Conservation (phyloP, 1,140 invertebrate genomes). For the Pachypsylla venusta region DNA sequence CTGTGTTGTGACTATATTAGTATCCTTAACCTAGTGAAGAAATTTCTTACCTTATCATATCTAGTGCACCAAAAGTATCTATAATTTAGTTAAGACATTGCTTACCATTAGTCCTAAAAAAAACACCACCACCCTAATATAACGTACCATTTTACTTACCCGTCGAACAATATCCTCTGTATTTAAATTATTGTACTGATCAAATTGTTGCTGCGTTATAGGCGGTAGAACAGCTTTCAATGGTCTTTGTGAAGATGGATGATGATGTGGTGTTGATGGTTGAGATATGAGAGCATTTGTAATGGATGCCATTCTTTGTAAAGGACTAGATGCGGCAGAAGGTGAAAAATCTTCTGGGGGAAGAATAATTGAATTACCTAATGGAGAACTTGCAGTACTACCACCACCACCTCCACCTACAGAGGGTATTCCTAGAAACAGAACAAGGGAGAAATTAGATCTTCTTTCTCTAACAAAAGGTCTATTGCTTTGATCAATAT, state of each 20-base stretch:
- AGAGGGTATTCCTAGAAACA: constrained; percentile 4
- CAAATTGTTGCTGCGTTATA: constrained; percentile 97
- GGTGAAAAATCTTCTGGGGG: constrained; percentile 66
- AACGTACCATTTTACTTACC: too few species aligned
- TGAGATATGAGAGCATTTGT: constrained; percentile 92
- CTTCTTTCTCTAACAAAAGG: too few species aligned
- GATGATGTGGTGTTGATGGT: constrained; percentile 66
- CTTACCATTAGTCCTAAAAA: background rate
- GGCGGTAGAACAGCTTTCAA: constrained; percentile 91
- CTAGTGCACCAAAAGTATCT: too few species aligned
- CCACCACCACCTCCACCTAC: constrained; percentile 2
- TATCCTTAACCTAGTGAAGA: too few species aligned
- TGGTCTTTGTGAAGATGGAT: constrained; percentile 64
- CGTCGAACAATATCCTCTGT: constrained; percentile 97
- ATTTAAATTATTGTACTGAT: constrained; percentile 94
- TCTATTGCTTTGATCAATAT: too few species aligned
- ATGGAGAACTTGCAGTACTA: constrained; percentile 47
- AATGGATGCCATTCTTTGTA: constrained; percentile 94
- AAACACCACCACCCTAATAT: constrained; percentile 18
- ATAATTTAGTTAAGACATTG: background rate
- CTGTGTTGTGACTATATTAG: too few species aligned
- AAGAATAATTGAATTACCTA: constrained; percentile 57
- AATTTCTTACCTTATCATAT: too few species aligned
- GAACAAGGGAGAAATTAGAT: background rate
- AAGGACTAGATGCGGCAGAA: constrained; percentile 68